Conservation (phyloP, 2,888 invertebrate species). For the Agonopterix arenella region DNA sequence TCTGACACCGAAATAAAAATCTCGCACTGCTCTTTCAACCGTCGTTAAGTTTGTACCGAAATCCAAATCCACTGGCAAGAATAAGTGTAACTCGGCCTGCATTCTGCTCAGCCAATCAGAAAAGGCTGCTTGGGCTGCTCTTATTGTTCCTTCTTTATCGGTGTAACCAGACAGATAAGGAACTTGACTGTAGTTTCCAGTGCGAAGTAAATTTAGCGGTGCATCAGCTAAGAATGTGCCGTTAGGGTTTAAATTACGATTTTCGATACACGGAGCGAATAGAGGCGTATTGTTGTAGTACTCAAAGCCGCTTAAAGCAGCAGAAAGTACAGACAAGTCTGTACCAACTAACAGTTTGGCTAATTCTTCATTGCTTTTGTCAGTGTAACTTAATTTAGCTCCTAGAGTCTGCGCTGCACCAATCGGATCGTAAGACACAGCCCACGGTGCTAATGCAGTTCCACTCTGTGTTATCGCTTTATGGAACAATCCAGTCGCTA, state of each 20-base stretch:
- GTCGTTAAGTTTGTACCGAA: conserved; percentile 28
- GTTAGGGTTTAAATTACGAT: conserved; percentile 25
- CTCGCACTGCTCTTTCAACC: conserved; percentile 30
- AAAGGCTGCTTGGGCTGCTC: conserved; percentile 39
- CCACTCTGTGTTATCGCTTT: conserved; percentile 61
- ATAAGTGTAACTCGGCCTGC: conserved; percentile 49
- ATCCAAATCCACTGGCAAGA: conserved; percentile 49
- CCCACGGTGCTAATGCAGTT: conserved; percentile 58
- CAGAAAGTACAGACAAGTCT: conserved; percentile 30
- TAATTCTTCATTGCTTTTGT: conserved; percentile 29
- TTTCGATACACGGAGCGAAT: conserved; percentile 64
- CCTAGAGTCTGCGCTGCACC: conserved; percentile 42
- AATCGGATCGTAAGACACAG: conserved; percentile 56
- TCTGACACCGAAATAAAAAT: conserved; percentile 44
- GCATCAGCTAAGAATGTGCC: conserved; percentile 42
- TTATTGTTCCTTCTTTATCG: conserved; percentile 53
- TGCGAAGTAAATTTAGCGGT: conserved; percentile 43
- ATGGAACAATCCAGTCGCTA: conserved; percentile 38
- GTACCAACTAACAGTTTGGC: conserved; percentile 35
- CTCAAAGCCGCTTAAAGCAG: conserved; percentile 32
- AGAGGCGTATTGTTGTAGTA: conserved; percentile 51
- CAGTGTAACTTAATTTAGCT: conserved; percentile 37
- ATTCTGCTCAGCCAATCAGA: conserved; percentile 43
- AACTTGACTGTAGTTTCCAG: conserved; percentile 46
- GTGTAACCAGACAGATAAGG: conserved; percentile 54